Evolutionary conservation across 2,113 vertebrate species (phyloP).

Genomic region (Lasiurus cinereus): DNA sequence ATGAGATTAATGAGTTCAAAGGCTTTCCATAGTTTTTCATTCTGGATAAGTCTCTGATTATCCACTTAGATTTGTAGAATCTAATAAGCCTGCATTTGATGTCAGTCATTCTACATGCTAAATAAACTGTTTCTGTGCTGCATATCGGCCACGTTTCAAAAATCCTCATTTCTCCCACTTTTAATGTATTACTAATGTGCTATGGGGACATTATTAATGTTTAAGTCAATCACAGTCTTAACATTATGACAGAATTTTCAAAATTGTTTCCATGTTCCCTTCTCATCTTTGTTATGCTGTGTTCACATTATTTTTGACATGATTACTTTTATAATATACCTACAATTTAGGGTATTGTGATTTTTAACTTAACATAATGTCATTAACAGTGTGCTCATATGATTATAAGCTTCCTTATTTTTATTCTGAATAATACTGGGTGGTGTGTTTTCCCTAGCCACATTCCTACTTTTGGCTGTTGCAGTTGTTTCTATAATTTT

Average conservation of each 20-base stretch:
- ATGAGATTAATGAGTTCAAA: background rate
- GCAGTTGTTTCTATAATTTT: constrained; percentile 4
- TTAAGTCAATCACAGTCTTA: constrained; percentile 55
- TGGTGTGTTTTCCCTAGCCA: background rate
- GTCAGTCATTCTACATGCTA: constrained; percentile 17
- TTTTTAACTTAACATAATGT: constrained; percentile 52
- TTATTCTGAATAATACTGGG: background rate
- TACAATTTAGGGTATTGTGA: background rate
- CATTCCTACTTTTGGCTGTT: background rate
- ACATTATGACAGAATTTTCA: constrained; percentile 39
- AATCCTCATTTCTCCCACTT: constrained; percentile 31
- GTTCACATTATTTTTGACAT: background rate
- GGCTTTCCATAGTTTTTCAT: constrained; percentile 9
- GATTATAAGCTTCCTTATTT: constrained; percentile 18
- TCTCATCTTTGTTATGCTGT: background rate
- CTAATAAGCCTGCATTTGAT: constrained; percentile 7
- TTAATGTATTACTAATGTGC: constrained; percentile 34
- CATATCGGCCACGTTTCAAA: background rate
- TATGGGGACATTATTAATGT: constrained; percentile 32
- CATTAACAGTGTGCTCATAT: background rate
- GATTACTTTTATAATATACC: constrained; percentile 46
- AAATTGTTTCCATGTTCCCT: constrained; percentile 15
- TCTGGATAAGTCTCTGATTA: constrained; percentile 21
- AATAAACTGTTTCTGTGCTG: constrained; percentile 44
- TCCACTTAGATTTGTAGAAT: constrained; percentile 3